A percentile compares a stretch with the other conserved stretches of the same genome.
Evolutionary conservation across 2,888 invertebrate species (phyloP).

Genomic region (Tetragonisca angustula): DNA sequence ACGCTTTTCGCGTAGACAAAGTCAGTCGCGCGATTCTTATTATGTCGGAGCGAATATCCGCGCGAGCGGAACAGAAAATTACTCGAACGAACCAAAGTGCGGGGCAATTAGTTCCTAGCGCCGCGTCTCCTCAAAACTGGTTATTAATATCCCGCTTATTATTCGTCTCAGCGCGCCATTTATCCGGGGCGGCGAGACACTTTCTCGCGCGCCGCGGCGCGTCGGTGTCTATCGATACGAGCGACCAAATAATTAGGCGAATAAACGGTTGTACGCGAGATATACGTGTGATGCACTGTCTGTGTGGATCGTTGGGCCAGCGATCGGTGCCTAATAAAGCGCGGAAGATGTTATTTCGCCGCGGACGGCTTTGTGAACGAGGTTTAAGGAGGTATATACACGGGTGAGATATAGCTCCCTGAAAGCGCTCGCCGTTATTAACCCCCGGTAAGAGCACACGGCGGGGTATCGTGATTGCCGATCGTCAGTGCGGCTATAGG

Average conservation of each 20-base stretch:
- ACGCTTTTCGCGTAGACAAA: too few species aligned
- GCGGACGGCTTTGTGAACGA: conserved; percentile 66
- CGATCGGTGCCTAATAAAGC: conserved; percentile 67
- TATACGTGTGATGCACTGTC: conserved; percentile 32
- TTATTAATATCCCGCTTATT: conserved; percentile 59
- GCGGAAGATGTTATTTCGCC: conserved; percentile 73
- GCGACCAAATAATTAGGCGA: conserved; percentile 69
- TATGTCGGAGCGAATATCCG: background rate
- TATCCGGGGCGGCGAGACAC: conserved; percentile 53
- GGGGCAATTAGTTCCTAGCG: conserved; percentile 11
- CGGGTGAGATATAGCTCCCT: conserved; percentile 75
- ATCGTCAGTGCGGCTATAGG: conserved; percentile 70
- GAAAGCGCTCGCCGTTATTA: conserved; percentile 76
- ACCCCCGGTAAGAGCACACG: conserved; percentile 69
- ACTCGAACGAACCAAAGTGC: background rate
- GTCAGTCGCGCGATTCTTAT: background rate
- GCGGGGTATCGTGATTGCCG: conserved; percentile 75
- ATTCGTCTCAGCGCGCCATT: conserved; percentile 55
- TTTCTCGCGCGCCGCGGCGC: conserved; percentile 20
- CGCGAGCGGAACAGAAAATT: background rate
- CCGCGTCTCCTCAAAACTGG: conserved; percentile 38
- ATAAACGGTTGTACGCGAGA: conserved; percentile 49
- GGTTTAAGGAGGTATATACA: conserved; percentile 61
- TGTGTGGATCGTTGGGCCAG: conserved; percentile 9
- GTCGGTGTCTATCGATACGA: conserved; percentile 18